Evolutionary conservation across 2,888 invertebrate genomes (phyloP).

Genomic region (Dendrolimus houi): DNA sequence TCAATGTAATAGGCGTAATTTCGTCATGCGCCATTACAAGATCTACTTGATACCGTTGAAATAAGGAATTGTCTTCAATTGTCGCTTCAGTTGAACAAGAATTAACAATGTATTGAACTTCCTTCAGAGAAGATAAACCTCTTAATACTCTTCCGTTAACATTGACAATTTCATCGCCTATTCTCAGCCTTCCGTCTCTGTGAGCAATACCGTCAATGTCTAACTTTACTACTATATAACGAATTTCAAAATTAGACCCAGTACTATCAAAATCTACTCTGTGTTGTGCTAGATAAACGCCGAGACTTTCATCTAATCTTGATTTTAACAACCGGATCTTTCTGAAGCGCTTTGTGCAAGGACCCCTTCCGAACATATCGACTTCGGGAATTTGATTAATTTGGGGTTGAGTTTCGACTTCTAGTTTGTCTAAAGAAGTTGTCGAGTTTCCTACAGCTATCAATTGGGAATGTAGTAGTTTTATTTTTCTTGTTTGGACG

Average conservation of each 20-base stretch:
- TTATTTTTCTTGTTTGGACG: conserved; percentile 67
- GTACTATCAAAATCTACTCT: conserved; percentile 69
- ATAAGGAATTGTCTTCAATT: conserved; percentile 47
- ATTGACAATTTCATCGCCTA: conserved; percentile 93
- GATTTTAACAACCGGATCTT: conserved; percentile 81
- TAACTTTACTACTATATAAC: conserved; percentile 79
- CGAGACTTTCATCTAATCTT: conserved; percentile 80
- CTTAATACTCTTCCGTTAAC: conserved; percentile 89
- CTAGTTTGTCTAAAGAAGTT: conserved; percentile 34
- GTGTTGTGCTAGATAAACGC: conserved; percentile 83
- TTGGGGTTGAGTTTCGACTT: conserved; percentile 43
- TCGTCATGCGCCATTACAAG: conserved; percentile 80
- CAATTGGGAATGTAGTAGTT: conserved; percentile 65
- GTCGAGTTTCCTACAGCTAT: conserved; percentile 47
- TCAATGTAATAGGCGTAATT: conserved; percentile 72
- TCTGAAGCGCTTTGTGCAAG: conserved; percentile 78
- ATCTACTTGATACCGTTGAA: conserved; percentile 73
- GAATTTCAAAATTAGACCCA: conserved; percentile 75
- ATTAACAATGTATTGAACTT: conserved; percentile 77
- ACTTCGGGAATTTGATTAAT: conserved; percentile 40
- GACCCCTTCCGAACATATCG: conserved; percentile 72
- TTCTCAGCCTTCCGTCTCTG: conserved; percentile 87
- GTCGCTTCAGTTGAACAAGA: conserved; percentile 68
- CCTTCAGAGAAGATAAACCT: conserved; percentile 81
- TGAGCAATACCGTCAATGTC: conserved; percentile 81